Base-by-base conservation (phyloP, 2,113 vertebrate species). In the Cochlearius cochlearius region DNA sequence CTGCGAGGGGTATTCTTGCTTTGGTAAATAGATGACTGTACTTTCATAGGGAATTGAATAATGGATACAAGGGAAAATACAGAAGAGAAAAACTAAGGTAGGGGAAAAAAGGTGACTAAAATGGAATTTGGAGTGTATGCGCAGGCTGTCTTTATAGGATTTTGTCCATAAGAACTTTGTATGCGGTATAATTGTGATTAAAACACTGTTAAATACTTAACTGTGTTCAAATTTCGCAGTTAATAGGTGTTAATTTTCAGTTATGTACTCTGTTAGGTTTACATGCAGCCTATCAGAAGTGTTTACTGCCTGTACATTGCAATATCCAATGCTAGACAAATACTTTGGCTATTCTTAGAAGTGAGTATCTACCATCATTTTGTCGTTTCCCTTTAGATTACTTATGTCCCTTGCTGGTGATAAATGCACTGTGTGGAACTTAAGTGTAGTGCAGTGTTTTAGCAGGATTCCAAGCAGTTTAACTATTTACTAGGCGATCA, bases 401-500 rank as follows among this genome's bases (percentile, higher is more conserved):
- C 41, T 87, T 72, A 27, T 5, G 29, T 60, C 9, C 45, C 69
- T 89, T 85, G 39, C 30, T 92, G 80, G 32, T 91, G 62, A 32
- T 79, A 94, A 92, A 87, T 86, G 41, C 79, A 34, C 27, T 53
- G 29, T 68, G 32, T 78, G 77, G 36, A 91, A 85, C 60, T 81
- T 77, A 50, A 86, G 50, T 72, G 47, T 64, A 94, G 91, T 64
- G 45, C 60, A 90, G 53, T 47, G 45, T 91, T 87, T 90, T 81
- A 95, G 73, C 25, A 91, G 49, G 58, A 85, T 88, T 94, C 87
- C 39, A 85, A 94, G 66, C 32, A 75, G 73, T 92, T 94, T 93
- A 88, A 80, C 60, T 60, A 9, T 86, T 92, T 92, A n/a, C 12
- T 91, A 60, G 76, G 43, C 3, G 2, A 53, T 84, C 39, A 78